Base-by-base conservation (phyloP, 2,888 invertebrate species). In the Lapara coniferarum region DNA sequence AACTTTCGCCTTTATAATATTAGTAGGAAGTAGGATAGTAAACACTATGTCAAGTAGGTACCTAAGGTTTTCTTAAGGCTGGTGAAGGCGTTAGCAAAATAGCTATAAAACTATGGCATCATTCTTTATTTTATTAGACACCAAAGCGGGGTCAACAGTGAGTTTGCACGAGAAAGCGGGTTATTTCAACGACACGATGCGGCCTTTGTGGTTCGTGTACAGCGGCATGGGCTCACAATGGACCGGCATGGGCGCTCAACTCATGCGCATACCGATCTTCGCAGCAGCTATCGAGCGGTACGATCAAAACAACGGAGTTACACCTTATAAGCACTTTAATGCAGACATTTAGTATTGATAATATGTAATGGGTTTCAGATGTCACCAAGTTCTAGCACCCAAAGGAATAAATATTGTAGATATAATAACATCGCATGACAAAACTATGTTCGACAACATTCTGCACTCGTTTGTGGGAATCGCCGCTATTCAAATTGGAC, bases 201-300 rank as follows among this genome's bases (percentile, higher is more conserved):
- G 94, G 0, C 95, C 96, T 0, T 85, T 96, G 10, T 96, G 96
- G 95, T 96, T 95, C 82, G 94, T 96, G 71, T 96, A 96, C 89
- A 95, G 96, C 71, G 96, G 96, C 10, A 96, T 96, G 96, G 96
- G 96, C 10, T 95, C 95, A 0, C 96, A 96, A 82, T 96, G 96
- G 96, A 86, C 93, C 51, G 95, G 95, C 37, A 96, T 96, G 96
- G 96, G 95, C 0, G 81, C 90, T 30, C 91, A 95, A 66, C 92
- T 97, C 77, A 95, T 96, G 95, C 85, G 90, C 57, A 89, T 96
- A 73, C 95, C 95, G 0, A 85, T 94, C 14, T 96, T 96, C 81
- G 91, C 94, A 8, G 86, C 87, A 14, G 88, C 93, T 12, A 95
- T 96, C 70, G 85, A 93, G 78, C 82, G 85, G 92, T 25, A 81